Conservation (phyloP, 1,140 invertebrate species). For the Pseudobourletiella spinata region DNA sequence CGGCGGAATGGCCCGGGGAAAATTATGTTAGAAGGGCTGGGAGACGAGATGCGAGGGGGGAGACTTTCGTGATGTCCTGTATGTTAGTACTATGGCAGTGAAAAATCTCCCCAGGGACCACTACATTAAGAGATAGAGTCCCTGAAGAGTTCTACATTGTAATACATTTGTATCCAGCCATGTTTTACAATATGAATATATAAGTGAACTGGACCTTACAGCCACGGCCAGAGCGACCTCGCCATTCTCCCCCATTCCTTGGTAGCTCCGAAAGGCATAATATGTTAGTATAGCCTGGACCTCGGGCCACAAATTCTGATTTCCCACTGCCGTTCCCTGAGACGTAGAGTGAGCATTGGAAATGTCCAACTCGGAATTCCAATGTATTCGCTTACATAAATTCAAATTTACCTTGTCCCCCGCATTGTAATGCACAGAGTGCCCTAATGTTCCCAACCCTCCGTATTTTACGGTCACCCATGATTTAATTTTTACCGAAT, state of each 20-base stretch:
- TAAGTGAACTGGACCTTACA: conserved; percentile 18
- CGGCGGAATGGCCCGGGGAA: no score
- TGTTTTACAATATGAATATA: conserved; percentile 36
- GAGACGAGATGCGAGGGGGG: conserved; percentile 1
- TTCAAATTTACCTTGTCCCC: no score
- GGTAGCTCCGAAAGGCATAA: neutral
- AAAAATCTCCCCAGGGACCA: conserved; percentile 33
- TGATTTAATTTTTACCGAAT: no score
- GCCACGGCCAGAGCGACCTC: neutral
- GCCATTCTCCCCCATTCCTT: no score
- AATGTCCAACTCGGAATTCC: neutral
- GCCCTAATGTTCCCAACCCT: no score
- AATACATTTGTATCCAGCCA: conserved; percentile 34
- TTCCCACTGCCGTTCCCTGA: no score
- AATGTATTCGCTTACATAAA: no score
- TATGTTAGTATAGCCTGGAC: neutral
- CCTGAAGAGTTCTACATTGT: conserved; percentile 35
- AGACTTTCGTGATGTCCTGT: conserved; percentile 21
- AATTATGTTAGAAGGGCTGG: no score
- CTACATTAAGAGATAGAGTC: conserved; percentile 37
- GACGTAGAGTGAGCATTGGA: no score
- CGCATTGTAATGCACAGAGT: no score
- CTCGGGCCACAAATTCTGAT: neutral
- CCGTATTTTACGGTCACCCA: no score
- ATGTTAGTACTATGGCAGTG: no score